Conservation (phyloP, 2,113 vertebrate species). For the Procavia capensis region DNA sequence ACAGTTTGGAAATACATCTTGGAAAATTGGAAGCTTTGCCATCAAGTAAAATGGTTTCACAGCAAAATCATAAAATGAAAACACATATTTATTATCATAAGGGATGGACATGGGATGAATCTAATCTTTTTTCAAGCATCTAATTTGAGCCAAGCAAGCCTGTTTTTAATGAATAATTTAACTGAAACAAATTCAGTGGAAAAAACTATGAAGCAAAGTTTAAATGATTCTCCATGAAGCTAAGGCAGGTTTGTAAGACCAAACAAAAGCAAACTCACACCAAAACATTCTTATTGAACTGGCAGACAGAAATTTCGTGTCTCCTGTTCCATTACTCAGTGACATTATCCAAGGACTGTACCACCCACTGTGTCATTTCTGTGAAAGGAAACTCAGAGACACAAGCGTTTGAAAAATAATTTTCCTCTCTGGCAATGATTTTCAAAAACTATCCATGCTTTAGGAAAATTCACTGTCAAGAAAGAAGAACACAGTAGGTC, state of each 20-base stretch:
- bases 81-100: not conserved
- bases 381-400: not conserved
- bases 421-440: not conserved
- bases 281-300: not conserved
- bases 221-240: not conserved
- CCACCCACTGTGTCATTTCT: not conserved
- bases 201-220: not conserved
- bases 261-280: not conserved
- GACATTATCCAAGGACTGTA: not conserved
- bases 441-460: not conserved
- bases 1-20: not conserved
- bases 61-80: not conserved
- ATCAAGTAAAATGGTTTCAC: not conserved
- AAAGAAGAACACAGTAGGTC: not conserved
- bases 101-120: not conserved
- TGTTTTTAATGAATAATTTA: slow-evolving; percentile 4
- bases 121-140: not conserved
- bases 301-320: not conserved
- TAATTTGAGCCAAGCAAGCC: not conserved
- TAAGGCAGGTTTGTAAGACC: not conserved
- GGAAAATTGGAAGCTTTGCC: not conserved
- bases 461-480: not conserved
- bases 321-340: not conserved
- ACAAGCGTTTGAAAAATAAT: not conserved
- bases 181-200: not conserved